Percentiles rank a stretch among this genome's conserved stretches.
Conservation (phyloP, 1,140 invertebrate genomes). For the Platorchestia sp. region DNA sequence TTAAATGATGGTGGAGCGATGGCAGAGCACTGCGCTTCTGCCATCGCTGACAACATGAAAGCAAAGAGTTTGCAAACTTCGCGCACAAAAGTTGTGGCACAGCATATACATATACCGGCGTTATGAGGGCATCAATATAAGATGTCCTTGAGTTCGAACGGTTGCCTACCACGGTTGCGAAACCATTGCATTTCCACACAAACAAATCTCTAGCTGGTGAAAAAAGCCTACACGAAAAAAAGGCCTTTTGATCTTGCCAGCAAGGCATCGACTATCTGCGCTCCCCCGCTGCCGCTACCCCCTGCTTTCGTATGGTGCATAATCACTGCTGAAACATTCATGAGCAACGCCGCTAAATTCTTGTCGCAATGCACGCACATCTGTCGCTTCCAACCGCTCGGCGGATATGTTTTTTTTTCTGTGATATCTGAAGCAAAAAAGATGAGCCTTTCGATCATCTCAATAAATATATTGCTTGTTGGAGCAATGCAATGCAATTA, state of each 20-base stretch:
- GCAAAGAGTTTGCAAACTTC: not conserved
- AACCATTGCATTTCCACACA: slow-evolving; percentile 7
- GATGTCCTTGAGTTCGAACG: not conserved
- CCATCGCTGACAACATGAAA: not conserved
- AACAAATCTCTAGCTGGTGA: not conserved
- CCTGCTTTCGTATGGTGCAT: slow-evolving; percentile 6
- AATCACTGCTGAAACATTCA: not conserved
- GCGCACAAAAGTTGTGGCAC: not conserved
- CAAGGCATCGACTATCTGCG: not conserved
- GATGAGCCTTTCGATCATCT: not conserved
- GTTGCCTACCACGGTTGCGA: not conserved
- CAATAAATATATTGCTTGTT: not conserved
- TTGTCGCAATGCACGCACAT: not conserved
- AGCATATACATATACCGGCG: not conserved
- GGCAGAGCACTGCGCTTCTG: not conserved
- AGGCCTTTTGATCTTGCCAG: not conserved
- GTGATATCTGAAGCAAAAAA: not conserved
- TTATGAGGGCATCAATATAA: not conserved
- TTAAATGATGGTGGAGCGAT: not conserved
- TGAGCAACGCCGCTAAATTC: not conserved
- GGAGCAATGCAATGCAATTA: not conserved
- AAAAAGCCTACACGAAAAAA: not conserved
- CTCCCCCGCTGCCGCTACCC: not conserved
- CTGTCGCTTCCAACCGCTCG: not conserved
- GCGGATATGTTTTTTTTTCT: not conserved